Evolutionary conservation across 2,113 vertebrate species (phyloP).

Genomic region (Baryphthengus martii): DNA sequence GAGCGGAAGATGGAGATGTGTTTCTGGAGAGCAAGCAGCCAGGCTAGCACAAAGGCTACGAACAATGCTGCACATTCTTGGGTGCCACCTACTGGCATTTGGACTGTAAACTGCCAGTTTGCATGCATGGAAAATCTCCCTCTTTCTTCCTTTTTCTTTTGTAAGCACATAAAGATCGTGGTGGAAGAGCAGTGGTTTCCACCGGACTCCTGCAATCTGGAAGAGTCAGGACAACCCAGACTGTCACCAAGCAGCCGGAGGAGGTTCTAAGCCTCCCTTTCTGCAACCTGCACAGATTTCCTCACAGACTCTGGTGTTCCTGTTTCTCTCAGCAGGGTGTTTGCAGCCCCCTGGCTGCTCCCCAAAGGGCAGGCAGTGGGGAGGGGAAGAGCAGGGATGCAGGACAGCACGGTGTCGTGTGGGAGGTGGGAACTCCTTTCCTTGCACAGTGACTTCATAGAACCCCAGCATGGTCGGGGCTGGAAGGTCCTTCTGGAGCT

Average conservation of each 20-base stretch:
- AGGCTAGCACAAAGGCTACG: not conserved
- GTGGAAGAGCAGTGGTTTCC: fast-evolving
- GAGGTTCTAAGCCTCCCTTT: not conserved
- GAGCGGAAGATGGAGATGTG: fast-evolving
- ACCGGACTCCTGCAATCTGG: fast-evolving
- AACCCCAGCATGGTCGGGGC: not conserved
- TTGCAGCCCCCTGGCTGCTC: fast-evolving
- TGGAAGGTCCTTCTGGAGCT: not conserved
- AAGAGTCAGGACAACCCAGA: too few species aligned
- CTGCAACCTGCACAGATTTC: fast-evolving
- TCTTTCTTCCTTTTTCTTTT: too few species aligned
- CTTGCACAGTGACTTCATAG: not conserved
- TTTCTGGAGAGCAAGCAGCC: not conserved
- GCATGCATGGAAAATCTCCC: not conserved
- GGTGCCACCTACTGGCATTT: conserved; percentile 35
- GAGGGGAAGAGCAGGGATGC: fast-evolving
- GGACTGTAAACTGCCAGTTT: not conserved
- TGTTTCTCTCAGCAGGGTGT: fast-evolving
- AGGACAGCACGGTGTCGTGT: fast-evolving
- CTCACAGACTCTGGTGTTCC: fast-evolving
- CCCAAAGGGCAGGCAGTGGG: fast-evolving
- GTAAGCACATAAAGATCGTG: fast-evolving
- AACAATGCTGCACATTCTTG: not conserved
- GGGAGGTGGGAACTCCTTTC: not conserved
- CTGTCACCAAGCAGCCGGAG: fast-evolving